Conservation (phyloP, 1,140 invertebrate species). For the Panulirus ornatus region DNA sequence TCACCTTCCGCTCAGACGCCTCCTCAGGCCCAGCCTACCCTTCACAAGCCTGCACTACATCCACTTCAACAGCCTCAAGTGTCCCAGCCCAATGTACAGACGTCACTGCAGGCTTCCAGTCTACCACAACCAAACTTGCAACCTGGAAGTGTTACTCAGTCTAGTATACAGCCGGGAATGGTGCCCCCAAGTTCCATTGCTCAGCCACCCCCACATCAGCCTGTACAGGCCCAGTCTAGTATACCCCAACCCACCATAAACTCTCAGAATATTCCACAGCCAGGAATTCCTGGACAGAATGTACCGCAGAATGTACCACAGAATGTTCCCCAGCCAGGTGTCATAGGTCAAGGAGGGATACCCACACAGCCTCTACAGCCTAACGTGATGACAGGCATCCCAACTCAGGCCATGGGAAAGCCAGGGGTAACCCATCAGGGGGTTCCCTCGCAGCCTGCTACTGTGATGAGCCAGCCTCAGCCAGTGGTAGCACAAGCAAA, state of each 20-base stretch:
- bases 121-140: conserved; percentile 21
- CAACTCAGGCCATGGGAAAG: conserved; percentile 25
- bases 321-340: conserved; percentile 13
- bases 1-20: conserved; percentile 61
- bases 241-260: conserved; percentile 30
- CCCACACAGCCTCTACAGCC: conserved; percentile 49
- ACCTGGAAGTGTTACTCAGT: conserved; percentile 30
- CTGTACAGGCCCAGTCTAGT: conserved; percentile 27
- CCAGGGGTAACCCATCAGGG: conserved; percentile 51
- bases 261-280: conserved; percentile 38
- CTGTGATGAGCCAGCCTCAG: conserved; percentile 60
- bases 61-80: conserved; percentile 21
- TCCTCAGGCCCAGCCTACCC: conserved; percentile 54
- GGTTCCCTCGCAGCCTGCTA: conserved; percentile 42
- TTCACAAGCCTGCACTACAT: conserved; percentile 40
- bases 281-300: conserved; percentile 30
- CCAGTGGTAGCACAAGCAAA: conserved; percentile 9
- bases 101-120: conserved; percentile 17
- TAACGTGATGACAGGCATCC: conserved; percentile 36
- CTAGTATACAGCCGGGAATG: conserved; percentile 43
- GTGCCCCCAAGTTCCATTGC: conserved; percentile 43
- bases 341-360: conserved; percentile 36
- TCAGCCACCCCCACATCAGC: conserved; percentile 49
- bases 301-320: conserved; percentile 41
- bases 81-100: conserved; percentile 26